Base-by-base conservation (phyloP, 2,797 vertebrate genomes). In the Mycteria americana region DNA sequence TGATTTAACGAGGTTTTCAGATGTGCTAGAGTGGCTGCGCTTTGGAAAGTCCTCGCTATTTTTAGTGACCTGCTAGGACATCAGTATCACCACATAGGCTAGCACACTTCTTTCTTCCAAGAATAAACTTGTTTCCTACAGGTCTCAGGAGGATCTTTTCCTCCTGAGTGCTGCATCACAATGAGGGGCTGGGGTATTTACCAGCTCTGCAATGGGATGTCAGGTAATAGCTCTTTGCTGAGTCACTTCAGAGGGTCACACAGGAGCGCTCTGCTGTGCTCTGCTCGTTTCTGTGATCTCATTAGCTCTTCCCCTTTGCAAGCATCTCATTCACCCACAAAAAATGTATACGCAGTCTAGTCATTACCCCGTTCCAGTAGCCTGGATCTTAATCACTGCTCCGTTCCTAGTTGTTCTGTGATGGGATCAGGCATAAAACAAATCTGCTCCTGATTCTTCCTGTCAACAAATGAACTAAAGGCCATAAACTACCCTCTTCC, bases 381-480 rank as follows among this genome's bases (percentile, higher is more conserved):
- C 91, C 88, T 67, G 59, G 90, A 82, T 96, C 96, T 96, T 95
- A 96, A 97, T 91, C 88, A 84, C 88, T 87, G n/a, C 30, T 82
- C 93, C 37, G 13, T 89, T 89, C 60, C 24, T 72, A 74, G 68
- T 65, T 73, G 92, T 95, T 97, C 78, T 69, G 85, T 27, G 90
- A 97, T 69, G 84, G 93, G 70, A 97, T 93, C 45, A 67, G 89
- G 94, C 92, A 92, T 82, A 82, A 96, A 96, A 95, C 93, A 97
- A 98, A 97, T 97, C 96, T 96, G 88, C 45, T 90, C 81, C 92
- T 89, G 89, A 97, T 96, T 97, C 98, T 97, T 94, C 86, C 74
- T 95, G 97, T 97, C 98, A 97, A 92, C 96, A 95, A 93, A 86
- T 72, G 92, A 96, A 95, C 93, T 95, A 95, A 94, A 96, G 91